Percentiles rank a stretch among this genome's conserved stretches.
phyloP scores from a whole-genome alignment of 2,797 vertebrate species.

The Diplodus puntazzo region DNA sequence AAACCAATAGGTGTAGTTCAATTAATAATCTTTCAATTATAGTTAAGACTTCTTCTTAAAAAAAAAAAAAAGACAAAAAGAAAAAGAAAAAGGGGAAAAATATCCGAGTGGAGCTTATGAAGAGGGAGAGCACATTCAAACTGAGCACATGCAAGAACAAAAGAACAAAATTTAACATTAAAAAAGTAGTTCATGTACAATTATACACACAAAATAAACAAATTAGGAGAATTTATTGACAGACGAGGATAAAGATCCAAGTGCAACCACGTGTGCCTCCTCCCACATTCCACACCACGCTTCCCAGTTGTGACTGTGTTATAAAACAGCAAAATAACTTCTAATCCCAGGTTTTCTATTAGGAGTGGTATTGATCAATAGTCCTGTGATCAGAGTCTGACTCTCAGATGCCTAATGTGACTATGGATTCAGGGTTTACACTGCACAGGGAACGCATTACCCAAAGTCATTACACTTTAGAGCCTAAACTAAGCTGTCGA shows the following conservation, averaged over 20 bases:
- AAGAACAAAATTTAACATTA: slow-evolving; percentile 71
- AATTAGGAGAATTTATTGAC: slow-evolving; percentile 48
- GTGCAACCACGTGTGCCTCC: slow-evolving; percentile 46
- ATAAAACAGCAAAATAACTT: slow-evolving; percentile 19
- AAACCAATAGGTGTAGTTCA: slow-evolving; percentile 39
- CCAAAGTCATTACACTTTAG: slow-evolving; percentile 24
- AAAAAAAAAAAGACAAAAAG: neutral
- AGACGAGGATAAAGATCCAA: slow-evolving; percentile 51
- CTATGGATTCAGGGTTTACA: slow-evolving; percentile 26
- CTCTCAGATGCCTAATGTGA: slow-evolving; percentile 21
- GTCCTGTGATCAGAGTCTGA: slow-evolving; percentile 30
- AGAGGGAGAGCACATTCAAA: slow-evolving; percentile 79
- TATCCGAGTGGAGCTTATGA: slow-evolving; percentile 34
- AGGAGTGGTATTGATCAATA: slow-evolving; percentile 6
- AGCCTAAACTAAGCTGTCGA: slow-evolving; percentile 5
- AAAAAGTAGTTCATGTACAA: slow-evolving; percentile 89
- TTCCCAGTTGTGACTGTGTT: slow-evolving; percentile 9
- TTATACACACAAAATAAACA: slow-evolving; percentile 88
- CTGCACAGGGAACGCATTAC: slow-evolving; percentile 32
- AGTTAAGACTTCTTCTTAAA: slow-evolving; percentile 67
- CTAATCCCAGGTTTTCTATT: slow-evolving; percentile 9
- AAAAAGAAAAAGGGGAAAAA: neutral
- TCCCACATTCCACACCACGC: slow-evolving; percentile 6
- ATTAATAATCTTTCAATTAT: slow-evolving; percentile 38
- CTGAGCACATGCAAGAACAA: slow-evolving; percentile 87